Evolutionary conservation across 2,888 invertebrate species (phyloP), one percentile per base, ranked within the genome.

Genomic region (Aphodius sticticus): DNA sequence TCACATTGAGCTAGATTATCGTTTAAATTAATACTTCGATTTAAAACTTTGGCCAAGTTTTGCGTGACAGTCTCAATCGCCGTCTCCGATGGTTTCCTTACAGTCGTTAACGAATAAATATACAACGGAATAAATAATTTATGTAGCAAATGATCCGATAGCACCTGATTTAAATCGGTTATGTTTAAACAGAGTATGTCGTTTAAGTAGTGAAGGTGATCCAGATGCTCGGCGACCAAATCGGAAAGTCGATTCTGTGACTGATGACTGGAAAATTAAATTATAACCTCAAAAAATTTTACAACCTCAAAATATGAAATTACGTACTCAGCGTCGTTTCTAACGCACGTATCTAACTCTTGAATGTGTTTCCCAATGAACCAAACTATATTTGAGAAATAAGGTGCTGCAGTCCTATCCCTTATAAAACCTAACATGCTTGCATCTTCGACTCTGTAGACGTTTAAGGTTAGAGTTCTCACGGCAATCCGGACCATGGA

Each of bases 401-500:
- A 99, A 0, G 99, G 98, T 37, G 98, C 98, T 9, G 99, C 99
- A 69, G 99, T 99, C 89, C 96, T 95, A 89, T 99, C 97, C 86
- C 97, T 91, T 83, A 99, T 99, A 88, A 99, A 99, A 83, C 95
- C 93, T 83, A 99, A 91, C 99, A 99, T 99, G 81, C 96, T 97
- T 74, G 94, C 93, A 89, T 98, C 98, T 86, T 97, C 96, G 69
- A 99, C 98, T 90, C 93, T 91, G 87, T 98, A 99, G 0, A 99
- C 99, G 90, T 99, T 99, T 70, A 99, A 91, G 0, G 99, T 98
- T 82, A 99, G 93, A 12, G 99, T 99, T 81, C 99, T 92, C 14
- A 99, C 99, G 2, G 99, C 99, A 84, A 99, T 99, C 76, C 99
- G 93, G 69, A 99, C 99, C 99, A 99, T 99, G 69, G 97, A 96